These are phyloP conservation scores for Dicerorhinus sumatrensis DNA, from an alignment of 2,113 vertebrate genomes.

Conservation along the genomic window DNA sequence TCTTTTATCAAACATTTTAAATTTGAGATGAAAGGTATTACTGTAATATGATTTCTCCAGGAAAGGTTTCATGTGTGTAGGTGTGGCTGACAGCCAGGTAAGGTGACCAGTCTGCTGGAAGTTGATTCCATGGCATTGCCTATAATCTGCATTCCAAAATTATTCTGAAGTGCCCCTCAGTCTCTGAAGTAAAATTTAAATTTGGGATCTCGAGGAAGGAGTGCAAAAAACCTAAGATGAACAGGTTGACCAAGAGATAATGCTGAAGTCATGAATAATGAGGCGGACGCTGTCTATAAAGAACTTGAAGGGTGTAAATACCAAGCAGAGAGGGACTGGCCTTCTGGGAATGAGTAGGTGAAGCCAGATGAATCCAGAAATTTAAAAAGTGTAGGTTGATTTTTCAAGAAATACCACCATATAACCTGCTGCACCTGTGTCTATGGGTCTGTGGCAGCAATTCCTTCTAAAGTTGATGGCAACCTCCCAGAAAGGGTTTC, in stretches of 20 bases:
- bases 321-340: background rate
- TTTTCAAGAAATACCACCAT: background rate
- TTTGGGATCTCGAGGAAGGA: background rate
- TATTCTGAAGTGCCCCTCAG: background rate
- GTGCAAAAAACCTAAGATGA: background rate
- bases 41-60: background rate
- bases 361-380: background rate
- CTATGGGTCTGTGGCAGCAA: background rate
- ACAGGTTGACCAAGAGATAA: background rate
- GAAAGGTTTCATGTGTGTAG: background rate
- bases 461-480: background rate
- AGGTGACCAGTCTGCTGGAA: background rate
- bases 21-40: background rate
- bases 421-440: background rate
- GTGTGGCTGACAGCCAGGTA: background rate
- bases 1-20: background rate
- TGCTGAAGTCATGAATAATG: constrained; percentile 15
- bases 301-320: background rate
- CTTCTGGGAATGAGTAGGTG: background rate
- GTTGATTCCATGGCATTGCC: background rate
- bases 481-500: background rate
- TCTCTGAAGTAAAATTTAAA: constrained; percentile 33
- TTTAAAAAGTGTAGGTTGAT: background rate
- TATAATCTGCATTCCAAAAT: background rate
- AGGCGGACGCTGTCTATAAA: background rate